Conservation (phyloP, 1,140 invertebrate genomes). For the Leptinotarsa lineolata region DNA sequence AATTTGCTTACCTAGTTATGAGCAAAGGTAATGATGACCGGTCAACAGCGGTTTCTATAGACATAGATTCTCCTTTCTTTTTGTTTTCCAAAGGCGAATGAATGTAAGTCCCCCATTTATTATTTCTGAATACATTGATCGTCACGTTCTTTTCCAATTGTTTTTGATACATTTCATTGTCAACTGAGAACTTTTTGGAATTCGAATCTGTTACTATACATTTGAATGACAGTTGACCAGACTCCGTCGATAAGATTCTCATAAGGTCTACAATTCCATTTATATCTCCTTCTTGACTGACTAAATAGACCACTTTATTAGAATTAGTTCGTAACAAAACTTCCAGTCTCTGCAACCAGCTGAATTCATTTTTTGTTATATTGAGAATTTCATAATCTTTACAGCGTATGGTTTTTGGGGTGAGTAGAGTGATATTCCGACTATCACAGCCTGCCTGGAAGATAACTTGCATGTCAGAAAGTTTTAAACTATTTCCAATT, state of each 20-base stretch:
- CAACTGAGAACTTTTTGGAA: slow-evolving; percentile 64
- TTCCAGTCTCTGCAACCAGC: slow-evolving; percentile 85
- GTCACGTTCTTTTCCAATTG: slow-evolving; percentile 66
- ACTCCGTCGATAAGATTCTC: slow-evolving; percentile 84
- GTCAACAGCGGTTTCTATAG: slow-evolving; percentile 79
- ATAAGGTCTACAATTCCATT: slow-evolving; percentile 84
- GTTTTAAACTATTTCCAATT: too few species aligned
- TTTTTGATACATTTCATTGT: slow-evolving; percentile 66
- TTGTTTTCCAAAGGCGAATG: slow-evolving; percentile 30
- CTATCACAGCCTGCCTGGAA: not conserved
- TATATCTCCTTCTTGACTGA: slow-evolving; percentile 67
- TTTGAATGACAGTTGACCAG: slow-evolving; percentile 72
- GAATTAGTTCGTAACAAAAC: slow-evolving; percentile 65
- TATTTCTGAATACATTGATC: slow-evolving; percentile 68
- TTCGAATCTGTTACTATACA: slow-evolving; percentile 68
- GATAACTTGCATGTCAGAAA: not conserved
- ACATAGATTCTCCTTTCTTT: slow-evolving; percentile 60
- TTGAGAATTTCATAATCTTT: slow-evolving; percentile 59
- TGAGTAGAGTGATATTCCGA: slow-evolving; percentile 47
- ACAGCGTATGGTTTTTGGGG: slow-evolving; percentile 55
- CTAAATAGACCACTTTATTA: slow-evolving; percentile 67
- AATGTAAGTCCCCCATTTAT: slow-evolving; percentile 68
- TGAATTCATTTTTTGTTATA: slow-evolving; percentile 69
- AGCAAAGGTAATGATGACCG: slow-evolving; percentile 83
- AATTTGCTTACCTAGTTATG: slow-evolving; percentile 53